A percentile compares a stretch with the other conserved stretches of the same genome.
Conservation (phyloP, 2,113 vertebrate genomes). For the Zosterops lateralis region DNA sequence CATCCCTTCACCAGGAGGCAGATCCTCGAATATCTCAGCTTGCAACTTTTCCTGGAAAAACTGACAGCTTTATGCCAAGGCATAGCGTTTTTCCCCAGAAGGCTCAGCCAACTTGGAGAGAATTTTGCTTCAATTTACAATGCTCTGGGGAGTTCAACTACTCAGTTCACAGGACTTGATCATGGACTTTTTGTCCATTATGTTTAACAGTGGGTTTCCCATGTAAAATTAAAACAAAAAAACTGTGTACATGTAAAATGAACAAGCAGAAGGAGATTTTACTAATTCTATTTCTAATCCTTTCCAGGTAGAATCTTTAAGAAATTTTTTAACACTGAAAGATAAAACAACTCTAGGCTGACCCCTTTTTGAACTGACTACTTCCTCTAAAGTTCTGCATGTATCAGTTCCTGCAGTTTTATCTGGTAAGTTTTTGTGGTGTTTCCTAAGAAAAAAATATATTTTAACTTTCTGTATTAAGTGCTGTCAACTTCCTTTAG, state of each 20-base stretch:
- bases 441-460: background rate
- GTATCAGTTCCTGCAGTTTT: background rate
- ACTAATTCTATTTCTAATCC: background rate
- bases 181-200: background rate
- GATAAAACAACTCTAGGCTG: background rate
- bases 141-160: background rate
- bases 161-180: background rate
- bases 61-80: background rate
- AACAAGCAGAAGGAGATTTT: background rate
- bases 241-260: background rate
- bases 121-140: background rate
- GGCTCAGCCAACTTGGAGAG: background rate
- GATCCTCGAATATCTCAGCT: background rate
- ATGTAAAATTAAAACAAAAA: background rate
- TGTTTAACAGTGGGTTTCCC: background rate
- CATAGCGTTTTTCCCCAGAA: background rate
- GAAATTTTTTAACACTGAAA: background rate
- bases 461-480: constrained; percentile 8
- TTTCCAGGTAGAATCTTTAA: background rate
- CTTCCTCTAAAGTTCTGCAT: background rate
- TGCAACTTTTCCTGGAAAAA: background rate
- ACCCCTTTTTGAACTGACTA: background rate
- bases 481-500: constrained; percentile 8
- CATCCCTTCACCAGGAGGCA: background rate
- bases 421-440: background rate